Base-by-base conservation (phyloP, 2,797 vertebrate species). In the Diceros bicornis region DNA sequence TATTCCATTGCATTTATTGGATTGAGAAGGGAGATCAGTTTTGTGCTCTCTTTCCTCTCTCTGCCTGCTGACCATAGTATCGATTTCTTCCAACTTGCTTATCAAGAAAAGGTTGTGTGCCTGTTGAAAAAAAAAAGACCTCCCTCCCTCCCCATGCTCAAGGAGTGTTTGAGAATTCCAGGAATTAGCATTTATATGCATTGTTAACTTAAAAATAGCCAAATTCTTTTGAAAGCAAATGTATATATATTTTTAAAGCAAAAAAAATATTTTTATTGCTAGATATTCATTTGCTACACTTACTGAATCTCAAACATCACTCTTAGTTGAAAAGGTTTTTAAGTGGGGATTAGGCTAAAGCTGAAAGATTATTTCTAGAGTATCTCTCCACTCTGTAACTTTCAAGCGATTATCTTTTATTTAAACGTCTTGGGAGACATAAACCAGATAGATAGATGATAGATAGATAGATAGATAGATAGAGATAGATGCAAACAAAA, bases 271-370 rank as follows among this genome's bases (percentile, higher is more conserved):
- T 47, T 71, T 68, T 86, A 61, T 71, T 21, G 55, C 7, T 29
- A 50, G 61, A 37, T 90, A 57, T 37, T 95, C 25, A 57, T 75
- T n/a, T 93, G 32, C 86, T 75, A 61, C 6, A 69, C 47, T 86
- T 95, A 89, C 18, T 85, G 41, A 92, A 94, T 86, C 47, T 41
- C 78, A 64, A 82, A 44, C 5, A 69, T 61, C 25, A 9, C 37
- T 92, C 96, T 94, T 68, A 69, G 59, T 81, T 90, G 95, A 71
- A 59, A 62, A 79, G 41, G 34, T 27, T 88, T 78, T 94, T 17
- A 72, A 94, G 32, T 64, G 18, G 61, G 72, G 94, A 96, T 23
- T 62, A 83, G 64, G 7, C 62, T 91, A 27, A 91, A 50, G n/a
- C 21, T 74, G 25, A 79, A 95, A 52, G 44, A 25, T 37, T 55